phyloP scores from a whole-genome alignment of 2,888 invertebrate genomes.

The Scaptomyza reducta region DNA sequence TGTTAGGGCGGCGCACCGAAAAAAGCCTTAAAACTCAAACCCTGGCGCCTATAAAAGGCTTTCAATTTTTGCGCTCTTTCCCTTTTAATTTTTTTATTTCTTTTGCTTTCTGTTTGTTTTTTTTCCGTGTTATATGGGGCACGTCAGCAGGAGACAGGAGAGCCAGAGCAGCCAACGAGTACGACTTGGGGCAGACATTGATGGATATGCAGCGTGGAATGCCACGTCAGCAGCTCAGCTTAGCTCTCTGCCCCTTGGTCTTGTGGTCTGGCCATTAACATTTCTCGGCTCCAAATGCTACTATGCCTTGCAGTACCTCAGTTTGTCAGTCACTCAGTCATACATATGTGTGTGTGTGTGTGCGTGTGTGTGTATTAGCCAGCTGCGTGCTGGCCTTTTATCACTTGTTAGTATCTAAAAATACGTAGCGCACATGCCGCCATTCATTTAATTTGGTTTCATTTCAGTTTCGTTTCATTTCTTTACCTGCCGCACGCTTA shows the following conservation, averaged over 20 bases:
- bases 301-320: conserved; percentile 46
- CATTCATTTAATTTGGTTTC: conserved; percentile 56
- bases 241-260: conserved; percentile 36
- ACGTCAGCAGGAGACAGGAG: conserved; percentile 64
- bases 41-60: conserved; percentile 64
- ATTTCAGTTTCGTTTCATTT: conserved; percentile 38
- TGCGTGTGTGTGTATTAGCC: conserved; percentile 31
- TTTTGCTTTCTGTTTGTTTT: conserved; percentile 8
- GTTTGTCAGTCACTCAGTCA: conserved; percentile 50
- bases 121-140: conserved; percentile 43
- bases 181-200: conserved; percentile 72
- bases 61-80: conserved; percentile 57
- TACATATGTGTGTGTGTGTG: conserved; percentile 17
- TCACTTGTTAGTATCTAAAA: conserved; percentile 77
- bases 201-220: conserved; percentile 73
- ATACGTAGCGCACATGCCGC: conserved; percentile 74
- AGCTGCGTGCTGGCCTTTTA: conserved; percentile 72
- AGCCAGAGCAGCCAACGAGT: conserved; percentile 27
- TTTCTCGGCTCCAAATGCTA: conserved; percentile 4
- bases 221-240: conserved; percentile 67
- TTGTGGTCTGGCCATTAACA: conserved; percentile 57
- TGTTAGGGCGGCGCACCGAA: conserved; percentile 27
- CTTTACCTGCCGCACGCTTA: conserved; percentile 65
- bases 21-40: conserved; percentile 9
- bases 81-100: conserved; percentile 16